Evolutionary conservation across 1,140 invertebrate species (phyloP), one percentile per base, ranked within the genome.

Genomic region (Amphibalanus amphitrite): DNA sequence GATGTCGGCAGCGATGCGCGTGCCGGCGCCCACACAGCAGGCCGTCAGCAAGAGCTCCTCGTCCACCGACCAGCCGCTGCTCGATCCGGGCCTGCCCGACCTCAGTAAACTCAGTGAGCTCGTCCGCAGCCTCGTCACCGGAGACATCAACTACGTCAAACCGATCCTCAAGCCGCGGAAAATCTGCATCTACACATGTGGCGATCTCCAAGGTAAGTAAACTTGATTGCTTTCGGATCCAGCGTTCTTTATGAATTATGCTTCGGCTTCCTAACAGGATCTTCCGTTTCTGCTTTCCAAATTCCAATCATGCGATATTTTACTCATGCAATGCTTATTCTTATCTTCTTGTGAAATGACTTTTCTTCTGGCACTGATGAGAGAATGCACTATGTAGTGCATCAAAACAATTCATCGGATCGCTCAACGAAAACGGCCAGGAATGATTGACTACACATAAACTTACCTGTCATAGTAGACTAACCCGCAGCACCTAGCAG

Each of bases 151-250:
- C 0, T 78, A 80, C 29, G 78, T 79, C 26, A 81, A 82, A 71
- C 76, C 77, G 15, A 73, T 75, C 13, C 70, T 73, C 0, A 78
- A 77, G 82, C 82, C 15, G 17, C 83, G 84, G 28, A 88, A 85
- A 77, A 85, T 88, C 77, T 83, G 86, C 40, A 83, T 88, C 59
- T 88, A 88, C 75, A 83, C 87, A 1, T 87, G 85, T 74, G 86
- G 86, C 6, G 86, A 87, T 76, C 86, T 86, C 3, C 86, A 88
- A 83, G 86, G 86, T 86, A 78, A 75, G 74, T 71, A 59, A 17
- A 28, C 26, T 40, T 26, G 64, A 71, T 72, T 72, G n/a, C 69
- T 71, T 67, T 70, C 28, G 28, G 15, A 65, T 71, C 6, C 28
- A 30, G n/a, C n/a, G n/a, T n/a, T n/a, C n/a, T n/a, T n/a, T n/a